Base-by-base conservation (phyloP, 2,888 invertebrate species). In the Anticlea derivata region DNA sequence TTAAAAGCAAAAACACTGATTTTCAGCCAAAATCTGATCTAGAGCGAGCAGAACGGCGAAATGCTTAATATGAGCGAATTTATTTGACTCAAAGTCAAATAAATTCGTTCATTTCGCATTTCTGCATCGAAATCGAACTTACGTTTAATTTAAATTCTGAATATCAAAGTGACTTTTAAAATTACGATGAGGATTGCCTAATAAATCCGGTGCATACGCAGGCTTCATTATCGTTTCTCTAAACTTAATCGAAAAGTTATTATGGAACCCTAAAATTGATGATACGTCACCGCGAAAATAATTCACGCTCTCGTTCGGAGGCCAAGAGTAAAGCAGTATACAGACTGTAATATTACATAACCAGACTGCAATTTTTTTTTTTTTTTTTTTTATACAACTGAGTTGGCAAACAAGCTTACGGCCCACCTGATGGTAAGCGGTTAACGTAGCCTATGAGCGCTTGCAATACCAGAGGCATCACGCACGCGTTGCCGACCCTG, bases 221-320 rank as follows among this genome's bases (percentile, higher is more conserved):
- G 45, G 54, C 56, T 74, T 75, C 70, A 75, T 78, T 78, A 80
- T 65, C 66, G 60, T 61, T 40, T 63, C 65, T 66, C 70, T 70
- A 65, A 72, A 66, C 68, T 71, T 80, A 80, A 81, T 79, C 73
- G 73, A 78, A 80, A 76, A 66, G 60, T 47, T 47, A 46, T 33
- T 46, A 30, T 7, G 11, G 38, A 31, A 33, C 35, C 29, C 64
- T 70, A 70, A 75, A 79, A 75, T 73, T 75, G 70, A 80, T 78
- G 75, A 69, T 70, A 78, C 70, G 68, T 78, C 78, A 74, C 65
- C 58, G 65, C 65, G 26, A 69, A 73, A 79, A 78, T 77, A 73
- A 78, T 73, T 76, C 76, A 69, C 68, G 65, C 60, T 58, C 62
- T 58, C 62, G 27, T 44, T 40, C 10, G 52, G 20, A 49, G 55